Conservation (phyloP, 2,888 invertebrate species). For the Strigamia crassipes region DNA sequence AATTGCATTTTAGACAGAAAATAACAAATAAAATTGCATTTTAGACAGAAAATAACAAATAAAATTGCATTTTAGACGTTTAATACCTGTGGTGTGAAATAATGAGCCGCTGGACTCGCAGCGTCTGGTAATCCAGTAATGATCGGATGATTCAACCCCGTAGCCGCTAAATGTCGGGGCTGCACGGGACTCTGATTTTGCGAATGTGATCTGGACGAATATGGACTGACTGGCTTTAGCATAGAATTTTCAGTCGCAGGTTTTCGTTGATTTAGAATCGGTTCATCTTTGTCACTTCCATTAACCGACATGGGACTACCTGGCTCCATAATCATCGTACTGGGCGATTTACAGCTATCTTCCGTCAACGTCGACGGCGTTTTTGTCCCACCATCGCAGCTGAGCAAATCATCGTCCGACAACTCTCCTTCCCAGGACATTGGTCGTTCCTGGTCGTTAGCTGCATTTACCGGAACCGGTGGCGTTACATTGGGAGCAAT, state of each 20-base stretch:
- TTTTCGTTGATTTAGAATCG: constrained; percentile 41
- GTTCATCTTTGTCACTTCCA: constrained; percentile 50
- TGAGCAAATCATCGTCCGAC: constrained; percentile 74
- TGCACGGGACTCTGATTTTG: constrained; percentile 45
- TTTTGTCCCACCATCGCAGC: constrained; percentile 50
- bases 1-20: no score
- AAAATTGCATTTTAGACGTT: no score
- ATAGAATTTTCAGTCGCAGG: constrained; percentile 3
- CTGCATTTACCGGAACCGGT: neutral
- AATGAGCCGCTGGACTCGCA: constrained; percentile 32
- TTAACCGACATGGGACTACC: constrained; percentile 51
- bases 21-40: no score
- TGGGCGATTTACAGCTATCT: constrained; percentile 44
- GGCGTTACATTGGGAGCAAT: constrained; percentile 20
- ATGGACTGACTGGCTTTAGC: constrained; percentile 46
- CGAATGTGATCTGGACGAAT: constrained; percentile 38
- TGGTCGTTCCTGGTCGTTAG: constrained; percentile 68
- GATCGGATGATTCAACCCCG: constrained; percentile 26
- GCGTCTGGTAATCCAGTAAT: neutral
- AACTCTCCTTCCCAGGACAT: constrained; percentile 96
- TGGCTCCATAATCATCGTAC: constrained; percentile 49
- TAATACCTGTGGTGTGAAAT: constrained; percentile 46
- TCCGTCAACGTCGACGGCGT: constrained; percentile 50
- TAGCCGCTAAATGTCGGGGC: constrained; percentile 24
- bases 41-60: no score